Base-by-base conservation (phyloP, 2,888 invertebrate genomes). In the Hypercompe scribonia region DNA sequence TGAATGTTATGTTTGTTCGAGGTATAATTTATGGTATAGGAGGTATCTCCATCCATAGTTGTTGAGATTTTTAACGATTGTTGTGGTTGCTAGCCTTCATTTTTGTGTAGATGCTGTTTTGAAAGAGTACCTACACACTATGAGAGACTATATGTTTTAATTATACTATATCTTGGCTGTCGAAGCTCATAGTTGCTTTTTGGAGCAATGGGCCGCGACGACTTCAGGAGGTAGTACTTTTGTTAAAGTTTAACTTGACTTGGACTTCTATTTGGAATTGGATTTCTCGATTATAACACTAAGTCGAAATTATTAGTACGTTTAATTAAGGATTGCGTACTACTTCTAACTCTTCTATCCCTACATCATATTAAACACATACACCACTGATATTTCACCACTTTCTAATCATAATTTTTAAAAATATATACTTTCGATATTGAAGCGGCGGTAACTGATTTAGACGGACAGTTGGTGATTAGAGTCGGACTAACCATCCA, bases 1-100 rank as follows among this genome's bases (percentile, higher is more conserved):
- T 63, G 7, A 1, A 42, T 71, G 58, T 72, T 72, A 72, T 67
- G 34, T 72, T 71, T 71, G 33, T 68, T 7, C 34, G n/a, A 68
- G n/a, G 24, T 68, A 54, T 68, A 65, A 65, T 71, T 71, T 54
- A 33, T 65, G 65, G 70, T 34, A 65, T 50, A 24, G 31, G 65
- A 65, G 70, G 46, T 3, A 33, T n/a, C 50, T 70, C 65, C 65
- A 65, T 70, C 70, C 50, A 70, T 36, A 36, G 50, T 65, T 65
- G 39, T 71, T 65, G 65, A 65, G 33, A 34, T n/a, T 34, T 24
- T 65, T 65, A 50, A 71, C 34, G 31, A 4, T 70, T 42, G 46
- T 64, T 15, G 18, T 28, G 24, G 63, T 63, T 24, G 10, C 13
- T 8, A 28, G 24, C 46, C n/a, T 24, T 28, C n/a, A 31, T 34